Percentiles rank a stretch among this genome's conserved stretches.
Conservation (phyloP, 2,888 invertebrate genomes). For the Rutpela maculata region DNA sequence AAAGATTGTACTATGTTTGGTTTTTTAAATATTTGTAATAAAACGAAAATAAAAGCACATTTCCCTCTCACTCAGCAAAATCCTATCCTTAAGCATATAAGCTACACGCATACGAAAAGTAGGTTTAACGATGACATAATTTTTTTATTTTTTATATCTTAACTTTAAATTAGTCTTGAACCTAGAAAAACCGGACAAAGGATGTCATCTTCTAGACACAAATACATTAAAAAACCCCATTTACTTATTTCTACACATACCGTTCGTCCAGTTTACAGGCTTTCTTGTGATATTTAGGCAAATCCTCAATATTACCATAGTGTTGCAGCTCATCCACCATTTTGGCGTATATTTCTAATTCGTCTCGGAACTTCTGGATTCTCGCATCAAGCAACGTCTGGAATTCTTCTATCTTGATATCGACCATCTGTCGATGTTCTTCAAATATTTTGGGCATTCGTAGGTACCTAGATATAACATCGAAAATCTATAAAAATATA, state of each 20-base stretch:
- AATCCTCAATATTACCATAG: slow-evolving; percentile 90
- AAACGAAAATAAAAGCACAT: too few species aligned
- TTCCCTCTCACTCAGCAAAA: too few species aligned
- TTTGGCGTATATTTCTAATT: slow-evolving; percentile 85
- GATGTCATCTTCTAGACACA: too few species aligned
- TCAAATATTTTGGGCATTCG: slow-evolving; percentile 88
- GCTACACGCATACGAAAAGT: too few species aligned
- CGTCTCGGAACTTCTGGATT: slow-evolving; percentile 88
- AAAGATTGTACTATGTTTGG: too few species aligned
- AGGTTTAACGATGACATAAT: too few species aligned
- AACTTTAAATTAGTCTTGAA: too few species aligned
- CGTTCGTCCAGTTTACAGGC: slow-evolving; percentile 86
- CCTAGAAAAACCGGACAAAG: too few species aligned
- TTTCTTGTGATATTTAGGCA: slow-evolving; percentile 88
- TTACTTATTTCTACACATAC: slow-evolving; percentile 61
- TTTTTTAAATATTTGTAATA: too few species aligned
- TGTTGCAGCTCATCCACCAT: slow-evolving; percentile 91
- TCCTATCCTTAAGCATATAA: too few species aligned
- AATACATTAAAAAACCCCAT: too few species aligned
- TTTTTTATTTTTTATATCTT: too few species aligned
- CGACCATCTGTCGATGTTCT: slow-evolving; percentile 87
- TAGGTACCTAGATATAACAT: slow-evolving; percentile 78
- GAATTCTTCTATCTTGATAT: slow-evolving; percentile 89
- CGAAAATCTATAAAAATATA: not conserved
- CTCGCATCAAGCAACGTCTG: slow-evolving; percentile 87